phyloP scores from a whole-genome alignment of 2,113 vertebrate genomes.

The Phyllostomus discolor region DNA sequence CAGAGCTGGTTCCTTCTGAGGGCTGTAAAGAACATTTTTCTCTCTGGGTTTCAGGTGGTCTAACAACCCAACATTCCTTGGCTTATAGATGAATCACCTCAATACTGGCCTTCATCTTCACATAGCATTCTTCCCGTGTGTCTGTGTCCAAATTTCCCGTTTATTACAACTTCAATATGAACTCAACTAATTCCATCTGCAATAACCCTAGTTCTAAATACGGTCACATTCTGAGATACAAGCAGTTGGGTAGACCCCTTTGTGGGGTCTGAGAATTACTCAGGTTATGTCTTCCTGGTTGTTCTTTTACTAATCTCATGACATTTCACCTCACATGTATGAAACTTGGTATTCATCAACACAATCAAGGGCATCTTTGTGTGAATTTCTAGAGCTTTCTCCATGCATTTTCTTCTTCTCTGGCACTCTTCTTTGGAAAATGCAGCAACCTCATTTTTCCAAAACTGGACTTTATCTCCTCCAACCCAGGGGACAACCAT shows the following conservation, averaged over 20 bases:
- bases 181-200: not conserved
- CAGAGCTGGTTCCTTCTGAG: not conserved
- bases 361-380: not conserved
- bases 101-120: not conserved
- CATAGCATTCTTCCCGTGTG: not conserved
- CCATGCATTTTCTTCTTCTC: not conserved
- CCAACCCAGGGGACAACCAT: not conserved
- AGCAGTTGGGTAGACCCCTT: not conserved
- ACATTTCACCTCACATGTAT: not conserved
- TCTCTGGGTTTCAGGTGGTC: not conserved
- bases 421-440: not conserved
- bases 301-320: not conserved
- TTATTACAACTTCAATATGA: not conserved
- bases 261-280: not conserved
- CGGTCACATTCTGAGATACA: not conserved
- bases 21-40: not conserved
- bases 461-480: not conserved
- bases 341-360: not conserved
- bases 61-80: not conserved
- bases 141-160: not conserved
- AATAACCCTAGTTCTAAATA: not conserved
- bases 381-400: not conserved
- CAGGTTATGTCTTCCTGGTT: not conserved
- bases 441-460: not conserved
- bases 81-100: not conserved